Evolutionary conservation across 1,140 invertebrate species (phyloP).

Genomic region (Drosophila miranda): DNA sequence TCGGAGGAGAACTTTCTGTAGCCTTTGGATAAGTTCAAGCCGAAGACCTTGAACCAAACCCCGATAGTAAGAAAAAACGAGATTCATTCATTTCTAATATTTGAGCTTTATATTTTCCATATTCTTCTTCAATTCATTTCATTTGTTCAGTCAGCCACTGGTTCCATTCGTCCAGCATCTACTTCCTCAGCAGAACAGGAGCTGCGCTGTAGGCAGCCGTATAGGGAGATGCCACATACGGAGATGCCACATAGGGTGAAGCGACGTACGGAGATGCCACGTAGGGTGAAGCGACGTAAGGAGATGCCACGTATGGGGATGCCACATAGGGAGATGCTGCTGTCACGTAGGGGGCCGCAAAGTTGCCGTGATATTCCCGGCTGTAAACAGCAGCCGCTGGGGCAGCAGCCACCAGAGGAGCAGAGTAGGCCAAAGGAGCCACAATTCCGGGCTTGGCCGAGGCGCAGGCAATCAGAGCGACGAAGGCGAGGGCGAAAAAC

Average conservation of each 20-base stretch:
- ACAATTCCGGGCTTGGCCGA: constrained; percentile 69
- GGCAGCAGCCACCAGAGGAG: constrained; percentile 27
- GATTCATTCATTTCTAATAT: neutral
- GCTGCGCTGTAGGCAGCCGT: constrained; percentile 55
- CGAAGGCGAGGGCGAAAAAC: constrained; percentile 60
- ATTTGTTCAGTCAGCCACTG: neutral
- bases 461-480: constrained; percentile 64
- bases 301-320: constrained; percentile 20
- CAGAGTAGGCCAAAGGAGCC: constrained; percentile 57
- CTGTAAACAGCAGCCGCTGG: constrained; percentile 36
- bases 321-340: no score
- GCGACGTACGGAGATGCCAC: constrained; percentile 20
- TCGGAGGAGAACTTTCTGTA: no score
- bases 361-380: constrained; percentile 64
- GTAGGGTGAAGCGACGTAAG: constrained; percentile 28
- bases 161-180: constrained; percentile 6
- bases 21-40: no score
- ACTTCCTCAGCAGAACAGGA: constrained; percentile 68
- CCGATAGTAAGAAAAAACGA: neutral
- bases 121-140: neutral
- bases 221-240: constrained; percentile 47
- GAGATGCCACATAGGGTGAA: constrained; percentile 57
- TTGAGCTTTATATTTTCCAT: constrained; percentile 22
- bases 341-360: constrained; percentile 56
- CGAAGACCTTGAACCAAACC: no score